A percentile compares a stretch with the other conserved stretches of the same genome.
phyloP scores from a whole-genome alignment of 2,797 vertebrate species.

The Halcyon smyrnensis region DNA sequence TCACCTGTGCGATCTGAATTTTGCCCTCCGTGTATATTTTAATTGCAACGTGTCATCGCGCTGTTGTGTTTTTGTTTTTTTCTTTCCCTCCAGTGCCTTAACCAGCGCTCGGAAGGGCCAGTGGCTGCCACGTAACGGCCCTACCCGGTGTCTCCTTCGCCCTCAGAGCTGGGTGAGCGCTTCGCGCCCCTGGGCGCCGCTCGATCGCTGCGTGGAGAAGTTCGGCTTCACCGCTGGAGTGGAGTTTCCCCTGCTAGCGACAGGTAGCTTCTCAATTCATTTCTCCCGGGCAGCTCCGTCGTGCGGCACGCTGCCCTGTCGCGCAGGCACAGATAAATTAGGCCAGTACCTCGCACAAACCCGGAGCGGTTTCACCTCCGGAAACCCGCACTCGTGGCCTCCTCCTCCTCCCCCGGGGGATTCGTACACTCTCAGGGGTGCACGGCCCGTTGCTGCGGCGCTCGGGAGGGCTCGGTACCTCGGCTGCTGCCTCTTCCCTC shows the following conservation, averaged over 20 bases:
- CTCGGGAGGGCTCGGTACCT: rapidly evolving
- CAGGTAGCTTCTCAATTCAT: not conserved
- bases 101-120: not conserved
- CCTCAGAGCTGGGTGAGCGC: not conserved
- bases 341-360: no score
- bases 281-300: not conserved
- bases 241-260: no score
- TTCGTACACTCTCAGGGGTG: rapidly evolving
- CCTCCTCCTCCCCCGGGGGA: no score
- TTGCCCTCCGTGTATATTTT: not conserved
- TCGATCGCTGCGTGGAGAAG: rapidly evolving
- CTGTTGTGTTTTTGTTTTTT: not conserved
- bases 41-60: not conserved
- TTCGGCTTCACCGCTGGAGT: rapidly evolving
- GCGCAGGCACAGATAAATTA: not conserved
- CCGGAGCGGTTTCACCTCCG: rapidly evolving
- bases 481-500: rapidly evolving
- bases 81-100: not conserved
- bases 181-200: rapidly evolving
- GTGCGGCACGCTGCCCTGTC: not conserved
- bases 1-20: not conserved
- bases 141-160: not conserved
- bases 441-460: not conserved
- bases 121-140: not conserved
- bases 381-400: rapidly evolving